phyloP scores from a whole-genome alignment of 2,797 vertebrate genomes.

The Hemibagrus guttatus region DNA sequence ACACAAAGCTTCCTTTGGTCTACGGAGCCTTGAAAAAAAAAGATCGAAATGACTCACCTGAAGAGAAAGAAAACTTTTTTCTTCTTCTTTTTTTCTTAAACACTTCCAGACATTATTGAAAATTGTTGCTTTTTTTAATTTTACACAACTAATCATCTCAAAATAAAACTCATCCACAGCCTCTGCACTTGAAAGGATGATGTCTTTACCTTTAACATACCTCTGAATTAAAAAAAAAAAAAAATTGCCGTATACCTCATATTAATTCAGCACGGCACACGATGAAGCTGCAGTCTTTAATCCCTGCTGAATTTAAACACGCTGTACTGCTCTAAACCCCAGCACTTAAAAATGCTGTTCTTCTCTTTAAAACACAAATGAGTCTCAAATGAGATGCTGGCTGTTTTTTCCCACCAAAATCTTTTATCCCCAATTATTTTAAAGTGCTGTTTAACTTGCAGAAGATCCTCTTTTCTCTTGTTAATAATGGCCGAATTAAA shows the following conservation, averaged over 20 bases:
- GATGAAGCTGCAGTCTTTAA: conserved; percentile 20
- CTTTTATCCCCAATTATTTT: conserved; percentile 13
- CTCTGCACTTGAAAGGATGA: too few relatives aligned
- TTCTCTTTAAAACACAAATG: not conserved
- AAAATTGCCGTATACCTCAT: not conserved
- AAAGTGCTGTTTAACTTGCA: not conserved
- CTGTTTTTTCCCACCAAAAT: not conserved
- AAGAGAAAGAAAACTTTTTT: not conserved
- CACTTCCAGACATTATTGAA: not conserved
- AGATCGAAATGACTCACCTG: not conserved
- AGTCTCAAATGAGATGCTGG: conserved; percentile 1
- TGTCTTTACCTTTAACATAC: not conserved
- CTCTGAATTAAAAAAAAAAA: not conserved
- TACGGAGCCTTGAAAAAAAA: not conserved
- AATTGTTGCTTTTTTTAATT: not conserved
- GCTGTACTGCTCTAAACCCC: not conserved
- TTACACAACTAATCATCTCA: too few relatives aligned
- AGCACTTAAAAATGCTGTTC: not conserved
- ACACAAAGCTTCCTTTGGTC: not conserved
- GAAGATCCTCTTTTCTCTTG: too few relatives aligned
- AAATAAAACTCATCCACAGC: not conserved
- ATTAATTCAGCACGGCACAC: conserved; percentile 4
- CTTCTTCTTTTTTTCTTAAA: not conserved
- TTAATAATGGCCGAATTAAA: not conserved
- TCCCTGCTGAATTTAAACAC: conserved; percentile 9